Percentiles rank a stretch among this genome's conserved stretches.
These are phyloP conservation scores for Adoxophyes honmai DNA, from an alignment of 1,140 invertebrate species.

Conservation along the genomic window DNA sequence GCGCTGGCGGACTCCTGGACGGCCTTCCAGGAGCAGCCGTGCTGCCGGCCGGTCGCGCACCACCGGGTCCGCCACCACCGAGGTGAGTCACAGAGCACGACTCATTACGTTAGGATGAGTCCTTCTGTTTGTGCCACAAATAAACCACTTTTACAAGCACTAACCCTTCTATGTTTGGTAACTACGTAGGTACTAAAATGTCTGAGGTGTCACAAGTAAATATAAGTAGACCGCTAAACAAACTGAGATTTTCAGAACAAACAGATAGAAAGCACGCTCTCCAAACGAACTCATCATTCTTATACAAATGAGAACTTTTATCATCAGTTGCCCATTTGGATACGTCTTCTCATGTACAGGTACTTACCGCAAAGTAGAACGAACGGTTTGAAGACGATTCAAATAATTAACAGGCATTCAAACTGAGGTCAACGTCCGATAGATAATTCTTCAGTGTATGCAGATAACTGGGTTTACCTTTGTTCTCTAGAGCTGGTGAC, in stretches of 20 bases:
- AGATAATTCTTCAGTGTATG: not conserved
- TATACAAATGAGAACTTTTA: too few relatives aligned
- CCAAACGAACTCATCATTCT: too few relatives aligned
- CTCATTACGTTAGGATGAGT: not conserved
- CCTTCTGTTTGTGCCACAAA: too few relatives aligned
- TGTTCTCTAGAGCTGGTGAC: constrained; percentile 3
- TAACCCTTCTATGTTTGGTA: too few relatives aligned
- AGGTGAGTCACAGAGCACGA: constrained; percentile 49
- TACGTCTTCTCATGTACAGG: not conserved
- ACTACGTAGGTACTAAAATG: too few relatives aligned
- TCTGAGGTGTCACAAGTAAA: too few relatives aligned
- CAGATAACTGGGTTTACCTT: constrained; percentile 10
- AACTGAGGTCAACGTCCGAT: not conserved
- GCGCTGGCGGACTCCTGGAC: constrained; percentile 66
- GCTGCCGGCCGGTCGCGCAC: constrained; percentile 62
- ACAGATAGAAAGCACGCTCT: too few relatives aligned
- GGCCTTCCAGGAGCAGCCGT: constrained; percentile 72
- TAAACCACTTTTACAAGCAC: too few relatives aligned
- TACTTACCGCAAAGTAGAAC: not conserved
- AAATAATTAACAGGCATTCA: not conserved
- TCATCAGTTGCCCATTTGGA: too few relatives aligned
- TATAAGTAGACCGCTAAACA: too few relatives aligned
- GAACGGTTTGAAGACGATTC: not conserved
- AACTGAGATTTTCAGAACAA: too few relatives aligned
- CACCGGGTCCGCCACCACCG: constrained; percentile 68